Base-by-base conservation (phyloP, 2,888 invertebrate genomes). In the Mythimna lalbum region DNA sequence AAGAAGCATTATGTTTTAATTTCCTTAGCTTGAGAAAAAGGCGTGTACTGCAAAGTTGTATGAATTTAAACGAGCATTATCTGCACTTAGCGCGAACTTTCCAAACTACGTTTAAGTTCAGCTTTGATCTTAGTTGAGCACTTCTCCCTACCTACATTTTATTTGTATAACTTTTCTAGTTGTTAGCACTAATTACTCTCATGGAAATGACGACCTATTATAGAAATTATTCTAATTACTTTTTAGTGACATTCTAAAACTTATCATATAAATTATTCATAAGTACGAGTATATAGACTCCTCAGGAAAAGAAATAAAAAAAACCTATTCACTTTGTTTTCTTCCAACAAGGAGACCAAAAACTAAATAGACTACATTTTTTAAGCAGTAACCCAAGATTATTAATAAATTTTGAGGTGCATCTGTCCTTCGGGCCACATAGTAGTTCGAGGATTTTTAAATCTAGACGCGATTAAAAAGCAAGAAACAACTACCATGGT, bases 1-100 rank as follows among this genome's bases (percentile, higher is more conserved):
- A 39, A 53, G 9, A 19, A 63, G 19, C 19, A 49, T 21, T 23
- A 39, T 14, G 12, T 47, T 62, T 52, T 47, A 59, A 53, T 53
- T 63, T 43, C 23, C 6, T 36, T 27, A 57, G n/a, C 27, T 60
- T 33, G 4, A 55, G 17, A 53, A 63, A 80, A 63, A 47, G 56
- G 3, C 55, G 67, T 57, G 10, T 62, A 49, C 52, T 55, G 65
- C 50, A 56, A 69, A 68, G 77, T 76, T 81, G 53, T 39, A 80
- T 71, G 81, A 81, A 77, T 77, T 70, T 65, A 77, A 81, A 81
- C 65, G 68, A 77, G 73, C 65, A 69, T 70, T 81, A 80, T 73
- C 69, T 61, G 66, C 59, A 65, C 33, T 63, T 66, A 53, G 59
- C 55, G 59, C 47, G 10, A 53, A 73, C 61, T 80, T 73, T 53